phyloP scores from a whole-genome alignment of 2,797 vertebrate species.

The Lophotriccus pileatus region DNA sequence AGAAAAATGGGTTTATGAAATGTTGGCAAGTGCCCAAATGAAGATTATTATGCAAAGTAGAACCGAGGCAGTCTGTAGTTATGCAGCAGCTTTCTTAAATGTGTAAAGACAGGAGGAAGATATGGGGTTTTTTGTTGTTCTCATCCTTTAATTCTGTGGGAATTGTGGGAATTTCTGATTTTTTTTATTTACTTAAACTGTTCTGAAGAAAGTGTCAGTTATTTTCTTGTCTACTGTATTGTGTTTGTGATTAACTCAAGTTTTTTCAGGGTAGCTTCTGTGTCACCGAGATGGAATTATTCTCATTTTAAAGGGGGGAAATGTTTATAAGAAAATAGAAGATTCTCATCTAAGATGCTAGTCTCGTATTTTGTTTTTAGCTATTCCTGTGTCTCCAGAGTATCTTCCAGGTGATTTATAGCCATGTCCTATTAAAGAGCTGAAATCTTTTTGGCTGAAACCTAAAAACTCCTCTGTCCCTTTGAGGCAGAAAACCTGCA shows the following conservation, averaged over 20 bases:
- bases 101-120: not conserved
- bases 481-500: not conserved
- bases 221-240: not conserved
- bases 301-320: not conserved
- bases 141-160: not conserved
- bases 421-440: not conserved
- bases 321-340: not conserved
- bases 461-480: not conserved
- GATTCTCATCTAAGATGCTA: not conserved
- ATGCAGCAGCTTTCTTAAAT: not conserved
- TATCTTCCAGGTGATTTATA: not conserved
- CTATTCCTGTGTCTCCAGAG: not conserved
- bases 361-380: not conserved
- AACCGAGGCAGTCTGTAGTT: not conserved
- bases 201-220: not conserved
- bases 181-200: not conserved
- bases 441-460: not conserved
- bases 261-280: not conserved
- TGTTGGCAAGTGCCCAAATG: not conserved
- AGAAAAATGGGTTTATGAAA: not conserved
- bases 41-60: not conserved
- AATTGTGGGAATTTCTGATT: not conserved
- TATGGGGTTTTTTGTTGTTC: fast-evolving
- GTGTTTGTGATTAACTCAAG: not conserved
- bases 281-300: not conserved